Evolutionary conservation across 2,888 invertebrate species (phyloP).

Genomic region (Archips crataeganus): DNA sequence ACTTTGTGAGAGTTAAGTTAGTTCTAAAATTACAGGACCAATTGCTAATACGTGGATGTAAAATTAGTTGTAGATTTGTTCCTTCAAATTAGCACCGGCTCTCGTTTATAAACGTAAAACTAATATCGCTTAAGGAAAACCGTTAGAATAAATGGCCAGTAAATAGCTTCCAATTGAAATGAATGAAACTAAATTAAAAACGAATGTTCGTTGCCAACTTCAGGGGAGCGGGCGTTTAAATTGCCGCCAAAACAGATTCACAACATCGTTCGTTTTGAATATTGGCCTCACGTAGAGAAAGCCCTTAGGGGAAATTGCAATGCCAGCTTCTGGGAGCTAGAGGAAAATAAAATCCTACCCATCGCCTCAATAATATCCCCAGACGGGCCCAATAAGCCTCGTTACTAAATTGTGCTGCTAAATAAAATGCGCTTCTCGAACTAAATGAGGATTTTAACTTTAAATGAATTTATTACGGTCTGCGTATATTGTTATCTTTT

Average conservation of each 20-base stretch:
- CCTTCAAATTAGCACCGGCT: not conserved
- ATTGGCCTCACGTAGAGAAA: conserved; percentile 78
- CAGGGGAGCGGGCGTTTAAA: conserved; percentile 62
- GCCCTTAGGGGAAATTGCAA: conserved; percentile 76
- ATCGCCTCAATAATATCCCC: conserved; percentile 71
- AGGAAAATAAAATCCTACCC: conserved; percentile 77
- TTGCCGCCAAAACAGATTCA: conserved; percentile 76
- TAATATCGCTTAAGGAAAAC: conserved; percentile 19
- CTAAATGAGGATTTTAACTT: conserved; percentile 36
- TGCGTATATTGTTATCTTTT: not conserved
- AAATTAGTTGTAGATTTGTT: not conserved
- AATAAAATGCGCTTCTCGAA: conserved; percentile 61
- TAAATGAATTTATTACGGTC: conserved; percentile 20
- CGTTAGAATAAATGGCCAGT: conserved; percentile 29
- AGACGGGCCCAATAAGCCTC: conserved; percentile 73
- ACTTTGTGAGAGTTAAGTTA: not conserved
- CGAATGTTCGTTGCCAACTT: conserved; percentile 31
- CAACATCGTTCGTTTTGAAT: conserved; percentile 80
- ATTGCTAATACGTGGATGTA: not conserved
- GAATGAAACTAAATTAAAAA: conserved; percentile 43
- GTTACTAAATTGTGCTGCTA: conserved; percentile 75
- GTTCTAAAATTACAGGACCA: not conserved
- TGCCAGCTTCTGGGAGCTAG: conserved; percentile 62
- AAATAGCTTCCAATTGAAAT: conserved; percentile 56
- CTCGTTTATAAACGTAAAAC: not conserved